Base-by-base conservation (phyloP, 2,113 vertebrate species). In the Carassius carassius region DNA sequence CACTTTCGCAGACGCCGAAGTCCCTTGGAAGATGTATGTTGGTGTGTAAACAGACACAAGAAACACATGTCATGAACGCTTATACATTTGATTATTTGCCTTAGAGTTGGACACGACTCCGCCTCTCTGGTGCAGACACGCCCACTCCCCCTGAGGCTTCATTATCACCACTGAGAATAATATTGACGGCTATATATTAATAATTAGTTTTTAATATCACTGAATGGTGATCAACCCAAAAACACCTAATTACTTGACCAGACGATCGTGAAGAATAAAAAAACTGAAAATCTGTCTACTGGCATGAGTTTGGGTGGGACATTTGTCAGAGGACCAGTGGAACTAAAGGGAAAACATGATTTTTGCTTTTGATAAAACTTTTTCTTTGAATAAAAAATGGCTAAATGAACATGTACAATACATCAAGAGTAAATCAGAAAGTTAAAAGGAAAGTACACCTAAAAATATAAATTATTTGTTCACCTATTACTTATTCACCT, bases 11-110 rank as follows among this genome's bases (percentile, higher is more conserved):
- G 49, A 23, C 32, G 21, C 17, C 56, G 2, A 79, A 58, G n/a
- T 51, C 78, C 29, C 72, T 77, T n/a, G 3, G 47, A 49, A 86
- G 65, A 70, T 82, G 37, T 17, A n/a, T 70, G 35, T 47, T 54
- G 23, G 56, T 11, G 41, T 35, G 54, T 82, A 75, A 75, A 81
- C n/a, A 82, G 41, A 84, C 78, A 80, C 60, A 84, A 17, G 69
- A 47, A 74, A 72, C 23, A 73, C 82, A 60, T 49, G 70, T 73
- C 78, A 54, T 58, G 70, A 74, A 51, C 5, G 13, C 25, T 56
- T 5, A 76, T 1, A 63, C 37, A 60, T 70, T 47, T 47, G 35
- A 35, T 35, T 35, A 35, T 5, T 58, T 19, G 62, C 25, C 49
- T 72, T 10, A 23, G 19, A 11, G 19, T 2, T 62, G 35, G 37